Base-by-base conservation (phyloP, 2,113 vertebrate genomes). In the Turdus rufiventris region DNA sequence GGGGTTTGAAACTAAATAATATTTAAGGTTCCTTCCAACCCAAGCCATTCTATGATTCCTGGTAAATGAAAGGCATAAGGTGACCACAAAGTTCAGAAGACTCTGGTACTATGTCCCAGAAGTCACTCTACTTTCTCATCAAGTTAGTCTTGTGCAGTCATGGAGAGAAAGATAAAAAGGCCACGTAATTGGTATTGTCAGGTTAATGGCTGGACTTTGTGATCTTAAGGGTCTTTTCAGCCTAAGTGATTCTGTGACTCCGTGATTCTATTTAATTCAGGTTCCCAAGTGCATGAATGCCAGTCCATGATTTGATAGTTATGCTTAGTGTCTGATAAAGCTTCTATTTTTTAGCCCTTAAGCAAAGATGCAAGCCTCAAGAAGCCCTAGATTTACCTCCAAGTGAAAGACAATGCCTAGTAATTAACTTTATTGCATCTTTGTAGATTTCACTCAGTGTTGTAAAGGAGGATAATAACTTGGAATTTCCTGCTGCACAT, bases 351-450 rank as follows among this genome's bases (percentile, higher is more conserved):
- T 84, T 48, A 18, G 7, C 6, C 14, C 36, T 53, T 72, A 16
- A 85, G 11, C 38, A 21, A 89, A 50, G 65, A 63, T 82, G n/a
- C 18, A 78, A 83, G 24, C 6, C 17, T 8, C 10, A 68, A 70
- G 71, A 94, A 91, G 61, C 36, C 62, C 72, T 36, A 75, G 62
- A 72, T 89, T 85, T 92, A 65, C 50, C 56, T 79, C 26, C 21
- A 73, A 92, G 51, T 91, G 77, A 91, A 85, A 91, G 77, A 88
- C 80, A 91, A 93, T 10, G 25, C 63, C 78, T 88, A 89, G 53
- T 62, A 96, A 96, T 91, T 87, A 88, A 83, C 70, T 91, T 88
- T 48, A 89, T 88, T 66, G 8, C 63, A 79, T 82, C 78, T 79
- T 85, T 61, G 38, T 82, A 79, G 91, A 85, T 82, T 93, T 87